Conservation (phyloP, 2,888 invertebrate species). For the Acanthosepion esculentum region DNA sequence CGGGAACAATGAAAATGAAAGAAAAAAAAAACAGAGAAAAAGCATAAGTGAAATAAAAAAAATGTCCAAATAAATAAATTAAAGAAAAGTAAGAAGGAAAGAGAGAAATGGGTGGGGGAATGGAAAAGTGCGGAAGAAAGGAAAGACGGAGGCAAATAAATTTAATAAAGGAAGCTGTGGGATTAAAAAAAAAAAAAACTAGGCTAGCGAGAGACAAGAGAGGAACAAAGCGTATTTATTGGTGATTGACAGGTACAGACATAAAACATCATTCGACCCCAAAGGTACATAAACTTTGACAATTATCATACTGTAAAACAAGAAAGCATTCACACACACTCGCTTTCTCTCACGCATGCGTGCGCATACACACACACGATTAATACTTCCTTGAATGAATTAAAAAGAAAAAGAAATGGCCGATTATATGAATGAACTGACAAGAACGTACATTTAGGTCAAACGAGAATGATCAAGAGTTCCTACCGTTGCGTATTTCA, state of each 20-base stretch:
- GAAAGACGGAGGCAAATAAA: neutral
- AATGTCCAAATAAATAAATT: too few relatives aligned
- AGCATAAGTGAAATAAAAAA: neutral
- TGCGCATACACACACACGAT: neutral
- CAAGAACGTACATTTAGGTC: too few relatives aligned
- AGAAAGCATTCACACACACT: neutral
- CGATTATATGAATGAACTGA: neutral
- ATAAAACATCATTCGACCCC: neutral
- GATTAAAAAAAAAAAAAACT: too few relatives aligned
- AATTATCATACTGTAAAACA: neutral
- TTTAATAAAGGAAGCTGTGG: neutral
- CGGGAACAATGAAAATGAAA: neutral
- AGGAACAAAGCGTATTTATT: neutral
- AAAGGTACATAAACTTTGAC: conserved; percentile 33
- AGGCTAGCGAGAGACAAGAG: neutral
- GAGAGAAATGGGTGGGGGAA: neutral
- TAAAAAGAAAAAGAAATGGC: neutral
- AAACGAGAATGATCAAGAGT: too few relatives aligned
- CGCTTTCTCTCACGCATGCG: too few relatives aligned
- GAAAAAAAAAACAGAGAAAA: neutral
- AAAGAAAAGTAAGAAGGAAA: neutral
- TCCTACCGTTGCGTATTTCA: too few relatives aligned
- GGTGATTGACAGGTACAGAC: conserved; percentile 7
- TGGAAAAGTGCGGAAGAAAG: neutral
- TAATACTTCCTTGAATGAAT: neutral